Percentiles rank a stretch among this genome's conserved stretches.
These are phyloP conservation scores for Camponotus fellah DNA, from an alignment of 2,888 invertebrate species.

Conservation along the genomic window DNA sequence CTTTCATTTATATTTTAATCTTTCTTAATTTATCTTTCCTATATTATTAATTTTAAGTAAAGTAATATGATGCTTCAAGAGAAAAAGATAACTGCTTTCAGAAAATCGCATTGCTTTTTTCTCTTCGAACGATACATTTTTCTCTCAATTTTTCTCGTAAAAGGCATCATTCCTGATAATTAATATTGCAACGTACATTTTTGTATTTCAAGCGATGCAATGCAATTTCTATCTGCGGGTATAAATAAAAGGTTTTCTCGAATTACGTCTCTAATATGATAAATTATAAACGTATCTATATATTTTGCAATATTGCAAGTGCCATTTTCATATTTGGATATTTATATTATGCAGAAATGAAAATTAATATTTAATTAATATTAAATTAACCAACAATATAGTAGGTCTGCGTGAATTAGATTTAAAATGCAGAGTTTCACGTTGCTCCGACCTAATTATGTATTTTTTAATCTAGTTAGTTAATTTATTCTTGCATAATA, in stretches of 20 bases:
- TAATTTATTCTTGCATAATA: neutral
- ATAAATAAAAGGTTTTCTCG: slow-evolving; percentile 17
- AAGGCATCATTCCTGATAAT: neutral
- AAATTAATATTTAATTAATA: neutral
- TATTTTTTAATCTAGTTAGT: slow-evolving; percentile 18
- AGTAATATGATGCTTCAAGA: neutral
- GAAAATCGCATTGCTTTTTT: neutral
- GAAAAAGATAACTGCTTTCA: neutral
- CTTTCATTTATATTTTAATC: too few species aligned
- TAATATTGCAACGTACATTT: neutral
- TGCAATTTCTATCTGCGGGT: neutral
- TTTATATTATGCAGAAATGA: neutral
- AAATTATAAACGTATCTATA: neutral
- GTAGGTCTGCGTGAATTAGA: slow-evolving; percentile 13
- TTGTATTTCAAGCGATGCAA: slow-evolving; percentile 20
- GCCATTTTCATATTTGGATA: slow-evolving; percentile 11
- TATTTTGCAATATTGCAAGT: slow-evolving; percentile 2
- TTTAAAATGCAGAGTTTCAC: neutral
- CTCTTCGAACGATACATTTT: neutral
- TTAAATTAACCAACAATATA: neutral
- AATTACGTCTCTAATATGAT: neutral
- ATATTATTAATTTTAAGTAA: neutral
- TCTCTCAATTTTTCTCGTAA: neutral
- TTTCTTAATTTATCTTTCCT: neutral
- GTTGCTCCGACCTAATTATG: neutral